A percentile compares a stretch with the other conserved stretches of the same genome.
Conservation (phyloP, 2,113 vertebrate genomes). For the Hippocampus zosterae region DNA sequence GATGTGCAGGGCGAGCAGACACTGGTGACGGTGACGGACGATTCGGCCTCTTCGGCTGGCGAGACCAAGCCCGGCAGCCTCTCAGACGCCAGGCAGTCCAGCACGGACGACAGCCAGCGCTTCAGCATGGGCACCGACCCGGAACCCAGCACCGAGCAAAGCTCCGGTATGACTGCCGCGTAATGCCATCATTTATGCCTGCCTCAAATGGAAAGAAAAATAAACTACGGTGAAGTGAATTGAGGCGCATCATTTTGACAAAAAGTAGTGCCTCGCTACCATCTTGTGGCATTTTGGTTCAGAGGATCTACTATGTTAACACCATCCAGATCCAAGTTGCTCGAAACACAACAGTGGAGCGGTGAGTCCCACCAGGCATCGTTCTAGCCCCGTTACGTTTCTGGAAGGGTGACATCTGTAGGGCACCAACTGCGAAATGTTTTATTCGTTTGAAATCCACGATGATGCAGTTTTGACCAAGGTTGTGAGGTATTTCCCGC, state of each 20-base stretch:
- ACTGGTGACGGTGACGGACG: conserved; percentile 63
- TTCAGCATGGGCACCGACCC: conserved; percentile 63
- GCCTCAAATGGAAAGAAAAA: neutral
- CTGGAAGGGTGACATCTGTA: neutral
- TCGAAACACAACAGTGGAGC: neutral
- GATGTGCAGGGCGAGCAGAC: conserved; percentile 52
- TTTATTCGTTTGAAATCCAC: neutral
- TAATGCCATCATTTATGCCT: neutral
- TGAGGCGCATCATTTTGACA: too few species aligned
- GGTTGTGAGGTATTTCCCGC: conserved; percentile 4
- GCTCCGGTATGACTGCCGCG: conserved; percentile 74
- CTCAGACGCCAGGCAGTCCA: conserved; percentile 49
- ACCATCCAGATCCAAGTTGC: neutral
- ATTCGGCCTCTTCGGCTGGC: conserved; percentile 48
- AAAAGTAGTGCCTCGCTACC: too few species aligned
- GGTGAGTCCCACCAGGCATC: neutral
- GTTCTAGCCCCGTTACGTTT: neutral
- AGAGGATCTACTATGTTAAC: neutral
- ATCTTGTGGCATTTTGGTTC: too few species aligned
- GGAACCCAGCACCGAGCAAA: conserved; percentile 80
- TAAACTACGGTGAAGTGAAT: too few species aligned
- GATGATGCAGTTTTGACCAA: neutral
- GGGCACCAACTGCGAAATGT: neutral
- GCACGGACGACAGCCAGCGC: conserved; percentile 66
- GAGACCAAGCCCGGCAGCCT: conserved; percentile 51